Evolutionary conservation across 2,113 vertebrate genomes (phyloP).

Genomic region (Gymnarchus niloticus): DNA sequence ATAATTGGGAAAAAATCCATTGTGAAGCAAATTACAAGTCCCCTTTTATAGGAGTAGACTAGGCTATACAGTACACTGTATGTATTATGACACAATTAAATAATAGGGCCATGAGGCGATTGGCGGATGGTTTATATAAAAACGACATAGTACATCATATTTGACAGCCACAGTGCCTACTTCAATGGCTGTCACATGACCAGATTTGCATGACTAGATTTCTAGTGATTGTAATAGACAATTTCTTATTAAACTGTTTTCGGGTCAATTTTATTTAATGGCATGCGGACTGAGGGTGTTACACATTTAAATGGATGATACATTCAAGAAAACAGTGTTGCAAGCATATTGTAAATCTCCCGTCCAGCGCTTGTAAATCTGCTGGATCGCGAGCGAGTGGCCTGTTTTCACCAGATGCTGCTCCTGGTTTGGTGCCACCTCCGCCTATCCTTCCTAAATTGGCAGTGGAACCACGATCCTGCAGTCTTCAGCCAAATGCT

Average conservation of each 20-base stretch:
- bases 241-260: background rate
- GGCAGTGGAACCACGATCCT: conserved; percentile 35
- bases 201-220: background rate
- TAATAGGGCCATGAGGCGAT: background rate
- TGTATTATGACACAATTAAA: no score
- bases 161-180: background rate
- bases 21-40: background rate
- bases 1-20: background rate
- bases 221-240: background rate
- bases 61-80: no score
- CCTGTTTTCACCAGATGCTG: conserved; percentile 29
- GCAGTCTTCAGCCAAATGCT: background rate
- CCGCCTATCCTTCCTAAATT: conserved; percentile 38
- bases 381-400: conserved; percentile 25
- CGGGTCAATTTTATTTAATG: background rate
- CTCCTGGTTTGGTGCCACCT: conserved; percentile 31
- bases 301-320: conserved; percentile 31
- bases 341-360: conserved; percentile 31
- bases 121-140: background rate
- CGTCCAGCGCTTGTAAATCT: conserved; percentile 35
- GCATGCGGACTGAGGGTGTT: background rate
- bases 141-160: background rate
- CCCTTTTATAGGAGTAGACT: no score
- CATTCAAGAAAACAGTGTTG: conserved; percentile 34
- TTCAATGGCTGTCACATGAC: background rate